These are phyloP conservation scores for Neuroscelio doddi DNA, from an alignment of 2,888 invertebrate species.

Conservation along the genomic window DNA sequence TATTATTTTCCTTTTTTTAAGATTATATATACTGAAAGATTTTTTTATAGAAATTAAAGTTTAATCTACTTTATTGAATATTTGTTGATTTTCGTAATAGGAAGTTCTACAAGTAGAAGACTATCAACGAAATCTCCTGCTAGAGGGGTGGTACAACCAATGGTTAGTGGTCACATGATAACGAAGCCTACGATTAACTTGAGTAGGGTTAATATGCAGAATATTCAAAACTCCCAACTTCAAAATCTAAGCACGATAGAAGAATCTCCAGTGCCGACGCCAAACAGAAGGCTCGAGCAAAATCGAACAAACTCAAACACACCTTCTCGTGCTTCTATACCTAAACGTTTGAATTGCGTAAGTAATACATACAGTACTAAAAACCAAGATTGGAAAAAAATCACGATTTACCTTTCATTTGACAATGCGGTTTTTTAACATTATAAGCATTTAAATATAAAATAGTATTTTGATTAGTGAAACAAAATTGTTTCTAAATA, in stretches of 20 bases:
- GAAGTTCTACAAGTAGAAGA: conserved; percentile 55
- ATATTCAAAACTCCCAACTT: conserved; percentile 51
- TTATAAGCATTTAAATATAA: too few relatives aligned
- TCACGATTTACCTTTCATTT: too few relatives aligned
- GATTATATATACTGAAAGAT: too few relatives aligned
- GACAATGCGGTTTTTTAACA: too few relatives aligned
- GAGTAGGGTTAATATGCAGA: conserved; percentile 65
- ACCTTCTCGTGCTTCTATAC: conserved; percentile 4
- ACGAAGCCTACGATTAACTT: conserved; percentile 69
- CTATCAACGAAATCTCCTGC: conserved; percentile 63
- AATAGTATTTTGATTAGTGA: too few relatives aligned
- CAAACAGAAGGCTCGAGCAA: conserved; percentile 45
- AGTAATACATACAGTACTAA: conserved; percentile 5
- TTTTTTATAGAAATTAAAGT: conserved; percentile 1
- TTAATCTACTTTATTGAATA: neutral
- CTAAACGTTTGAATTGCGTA: neutral
- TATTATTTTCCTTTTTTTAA: too few relatives aligned
- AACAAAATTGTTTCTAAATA: too few relatives aligned
- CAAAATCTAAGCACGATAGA: conserved; percentile 61
- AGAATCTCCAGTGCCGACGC: conserved; percentile 51
- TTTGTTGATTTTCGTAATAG: conserved; percentile 38
- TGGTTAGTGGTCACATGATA: conserved; percentile 69
- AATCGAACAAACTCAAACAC: conserved; percentile 5
- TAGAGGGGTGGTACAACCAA: conserved; percentile 67
- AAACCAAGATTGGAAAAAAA: neutral